Evolutionary conservation across 1,140 invertebrate species (phyloP).

Genomic region (Drosophila littoralis): DNA sequence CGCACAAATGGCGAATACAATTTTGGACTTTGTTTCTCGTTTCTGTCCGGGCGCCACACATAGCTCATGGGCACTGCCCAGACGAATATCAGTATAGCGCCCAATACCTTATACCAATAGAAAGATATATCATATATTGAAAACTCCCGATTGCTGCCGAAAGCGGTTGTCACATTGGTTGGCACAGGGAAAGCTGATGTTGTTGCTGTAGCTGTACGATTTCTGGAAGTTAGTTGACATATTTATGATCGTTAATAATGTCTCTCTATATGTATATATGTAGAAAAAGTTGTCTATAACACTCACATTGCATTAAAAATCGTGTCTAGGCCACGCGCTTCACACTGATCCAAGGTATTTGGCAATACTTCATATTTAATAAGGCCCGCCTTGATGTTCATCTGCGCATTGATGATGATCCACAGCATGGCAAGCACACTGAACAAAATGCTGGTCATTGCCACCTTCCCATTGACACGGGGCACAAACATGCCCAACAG

Average conservation of each 20-base stretch:
- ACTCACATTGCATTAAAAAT: slow-evolving; percentile 67
- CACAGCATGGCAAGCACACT: slow-evolving; percentile 89
- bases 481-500: slow-evolving; percentile 90
- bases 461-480: slow-evolving; percentile 88
- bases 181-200: slow-evolving; percentile 22
- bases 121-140: slow-evolving; percentile 87
- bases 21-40: slow-evolving; percentile 68
- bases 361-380: slow-evolving; percentile 85
- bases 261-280: background rate
- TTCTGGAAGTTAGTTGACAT: slow-evolving; percentile 13
- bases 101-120: slow-evolving; percentile 88
- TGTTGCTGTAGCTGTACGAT: slow-evolving; percentile 30
- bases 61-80: slow-evolving; percentile 86
- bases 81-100: slow-evolving; percentile 86
- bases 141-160: slow-evolving; percentile 82
- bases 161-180: slow-evolving; percentile 60
- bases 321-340: slow-evolving; percentile 72
- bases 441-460: slow-evolving; percentile 88
- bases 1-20: slow-evolving; percentile 68
- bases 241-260: background rate
- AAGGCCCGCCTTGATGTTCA: slow-evolving; percentile 87
- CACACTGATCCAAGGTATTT: slow-evolving; percentile 87
- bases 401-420: slow-evolving; percentile 91
- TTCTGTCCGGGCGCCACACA: slow-evolving; percentile 63
- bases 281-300: background rate